Percentiles rank a stretch among this genome's conserved stretches.
phyloP scores from a whole-genome alignment of 2,113 vertebrate species.

The Polypterus senegalus region DNA sequence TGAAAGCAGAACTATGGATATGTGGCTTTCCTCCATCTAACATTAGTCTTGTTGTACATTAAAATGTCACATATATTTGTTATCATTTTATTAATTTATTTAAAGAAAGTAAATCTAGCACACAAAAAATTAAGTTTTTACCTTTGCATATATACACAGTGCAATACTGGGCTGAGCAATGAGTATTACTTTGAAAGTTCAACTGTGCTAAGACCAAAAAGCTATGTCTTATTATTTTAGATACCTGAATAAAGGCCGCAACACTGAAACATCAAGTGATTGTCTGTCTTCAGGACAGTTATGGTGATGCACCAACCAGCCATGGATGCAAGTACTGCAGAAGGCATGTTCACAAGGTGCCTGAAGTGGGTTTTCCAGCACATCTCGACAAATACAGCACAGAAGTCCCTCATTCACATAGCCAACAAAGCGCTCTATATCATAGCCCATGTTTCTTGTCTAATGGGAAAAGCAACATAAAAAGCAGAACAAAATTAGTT shows the following conservation, averaged over 20 bases:
- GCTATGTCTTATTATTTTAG: too few species aligned
- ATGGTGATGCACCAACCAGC: constrained; percentile 67
- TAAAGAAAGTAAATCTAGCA: too few species aligned
- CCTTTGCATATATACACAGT: too few species aligned
- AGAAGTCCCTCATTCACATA: constrained; percentile 77
- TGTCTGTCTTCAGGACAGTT: constrained; percentile 77
- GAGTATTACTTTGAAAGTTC: too few species aligned
- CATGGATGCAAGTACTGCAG: constrained; percentile 69
- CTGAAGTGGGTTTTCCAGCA: constrained; percentile 70
- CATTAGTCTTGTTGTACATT: too few species aligned
- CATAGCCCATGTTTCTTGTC: constrained; percentile 61
- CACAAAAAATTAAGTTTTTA: too few species aligned
- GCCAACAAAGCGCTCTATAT: constrained; percentile 73
- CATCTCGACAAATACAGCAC: constrained; percentile 74
- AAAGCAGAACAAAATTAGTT: neutral
- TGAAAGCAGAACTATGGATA: too few species aligned
- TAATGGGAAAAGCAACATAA: neutral
- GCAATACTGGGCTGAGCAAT: too few species aligned
- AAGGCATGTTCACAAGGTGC: constrained; percentile 78
- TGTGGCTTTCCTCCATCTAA: too few species aligned
- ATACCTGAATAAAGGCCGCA: constrained; percentile 69
- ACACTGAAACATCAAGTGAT: constrained; percentile 47
- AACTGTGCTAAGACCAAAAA: too few species aligned
- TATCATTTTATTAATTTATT: too few species aligned
- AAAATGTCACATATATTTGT: too few species aligned